These are phyloP conservation scores for Phthorimaea operculella DNA, from an alignment of 1,140 invertebrate species.

Conservation along the genomic window DNA sequence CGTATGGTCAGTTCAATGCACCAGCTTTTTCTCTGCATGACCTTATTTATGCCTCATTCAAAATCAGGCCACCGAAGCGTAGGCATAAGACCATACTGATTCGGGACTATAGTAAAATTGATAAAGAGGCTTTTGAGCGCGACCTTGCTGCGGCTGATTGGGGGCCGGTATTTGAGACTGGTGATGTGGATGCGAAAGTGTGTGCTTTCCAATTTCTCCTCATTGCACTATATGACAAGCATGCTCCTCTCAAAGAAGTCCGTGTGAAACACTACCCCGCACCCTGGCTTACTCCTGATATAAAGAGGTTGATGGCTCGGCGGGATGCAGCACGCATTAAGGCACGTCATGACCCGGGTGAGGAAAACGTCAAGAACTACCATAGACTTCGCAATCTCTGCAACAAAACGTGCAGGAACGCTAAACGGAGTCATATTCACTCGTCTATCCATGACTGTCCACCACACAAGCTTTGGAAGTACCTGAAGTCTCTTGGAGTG, in stretches of 20 bases:
- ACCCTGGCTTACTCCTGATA: background rate
- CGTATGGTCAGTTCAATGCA: background rate
- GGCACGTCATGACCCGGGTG: background rate
- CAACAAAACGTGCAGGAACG: background rate
- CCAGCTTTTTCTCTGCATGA: background rate
- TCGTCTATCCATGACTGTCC: background rate
- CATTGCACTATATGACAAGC: background rate
- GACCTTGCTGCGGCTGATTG: background rate
- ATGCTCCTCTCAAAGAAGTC: background rate
- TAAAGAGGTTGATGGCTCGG: background rate
- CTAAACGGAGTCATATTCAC: background rate
- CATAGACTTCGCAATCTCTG: background rate
- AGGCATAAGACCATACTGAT: background rate
- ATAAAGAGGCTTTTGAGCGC: background rate
- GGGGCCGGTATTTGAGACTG: background rate
- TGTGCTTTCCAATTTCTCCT: background rate
- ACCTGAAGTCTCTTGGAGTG: background rate
- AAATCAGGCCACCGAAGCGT: background rate
- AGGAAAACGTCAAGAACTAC: background rate
- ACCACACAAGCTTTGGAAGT: background rate
- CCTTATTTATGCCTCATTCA: background rate
- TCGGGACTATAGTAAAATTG: background rate
- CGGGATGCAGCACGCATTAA: background rate
- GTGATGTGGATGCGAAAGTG: background rate
- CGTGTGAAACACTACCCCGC: background rate